These are phyloP conservation scores for Dicerorhinus sumatrensis DNA, from an alignment of 2,113 vertebrate genomes.

Conservation along the genomic window DNA sequence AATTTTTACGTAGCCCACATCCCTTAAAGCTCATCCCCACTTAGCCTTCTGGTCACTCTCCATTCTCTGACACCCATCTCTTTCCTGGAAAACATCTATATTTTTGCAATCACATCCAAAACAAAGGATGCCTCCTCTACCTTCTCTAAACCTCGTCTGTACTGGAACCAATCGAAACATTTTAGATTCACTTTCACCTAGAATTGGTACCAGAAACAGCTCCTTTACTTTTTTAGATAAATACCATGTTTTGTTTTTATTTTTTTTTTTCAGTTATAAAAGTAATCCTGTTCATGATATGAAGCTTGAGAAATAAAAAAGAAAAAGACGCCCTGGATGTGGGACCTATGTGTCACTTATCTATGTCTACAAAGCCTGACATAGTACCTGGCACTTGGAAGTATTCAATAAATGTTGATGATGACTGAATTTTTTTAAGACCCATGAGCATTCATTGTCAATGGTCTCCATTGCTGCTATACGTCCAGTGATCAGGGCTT, in stretches of 20 bases:
- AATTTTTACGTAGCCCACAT: neutral
- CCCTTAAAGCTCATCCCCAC: neutral
- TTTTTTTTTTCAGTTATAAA: neutral
- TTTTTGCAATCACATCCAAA: neutral
- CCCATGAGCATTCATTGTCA: rapidly evolving
- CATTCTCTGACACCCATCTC: neutral
- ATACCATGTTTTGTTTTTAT: neutral
- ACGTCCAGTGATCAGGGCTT: neutral
- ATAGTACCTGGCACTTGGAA: neutral
- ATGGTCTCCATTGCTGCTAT: neutral
- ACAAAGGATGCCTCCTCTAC: neutral
- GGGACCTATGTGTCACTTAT: neutral
- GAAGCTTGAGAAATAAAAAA: conserved; percentile 7
- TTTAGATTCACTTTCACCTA: neutral
- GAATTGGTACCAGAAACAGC: neutral
- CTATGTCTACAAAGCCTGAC: neutral
- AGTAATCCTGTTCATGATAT: neutral
- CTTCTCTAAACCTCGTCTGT: neutral
- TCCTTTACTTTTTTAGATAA: neutral
- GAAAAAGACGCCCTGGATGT: neutral
- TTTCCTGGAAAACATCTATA: neutral
- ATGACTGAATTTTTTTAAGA: neutral
- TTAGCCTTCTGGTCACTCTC: neutral
- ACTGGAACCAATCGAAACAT: neutral
- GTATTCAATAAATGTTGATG: neutral